These are phyloP conservation scores for Drosophila kurseongensis DNA, from an alignment of 1,140 invertebrate genomes.

Conservation along the genomic window DNA sequence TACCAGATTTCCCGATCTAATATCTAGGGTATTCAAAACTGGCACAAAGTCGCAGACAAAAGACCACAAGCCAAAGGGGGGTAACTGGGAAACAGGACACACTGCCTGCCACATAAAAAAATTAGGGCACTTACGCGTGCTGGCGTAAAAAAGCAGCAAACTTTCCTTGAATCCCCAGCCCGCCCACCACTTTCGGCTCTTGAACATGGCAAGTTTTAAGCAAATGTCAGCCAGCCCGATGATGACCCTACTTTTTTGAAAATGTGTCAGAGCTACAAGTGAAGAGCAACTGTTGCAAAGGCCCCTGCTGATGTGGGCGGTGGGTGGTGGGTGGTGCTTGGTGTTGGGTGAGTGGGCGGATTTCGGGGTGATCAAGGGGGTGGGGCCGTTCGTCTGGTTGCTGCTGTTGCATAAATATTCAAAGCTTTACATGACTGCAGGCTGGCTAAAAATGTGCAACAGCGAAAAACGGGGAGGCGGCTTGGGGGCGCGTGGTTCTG, in stretches of 20 bases:
- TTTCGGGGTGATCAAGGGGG: constrained; percentile 4
- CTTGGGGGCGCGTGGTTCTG: constrained; percentile 3
- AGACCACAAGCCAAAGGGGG: constrained; percentile 16
- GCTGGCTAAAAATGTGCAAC: constrained; percentile 82
- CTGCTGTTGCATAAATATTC: constrained; percentile 76
- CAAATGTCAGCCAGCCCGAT: constrained; percentile 74
- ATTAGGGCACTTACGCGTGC: constrained; percentile 79
- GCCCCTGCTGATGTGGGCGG: constrained; percentile 3
- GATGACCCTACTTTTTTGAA: constrained; percentile 80
- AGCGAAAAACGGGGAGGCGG: constrained; percentile 25
- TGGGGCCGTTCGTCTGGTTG: constrained; percentile 37
- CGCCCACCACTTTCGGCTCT: constrained; percentile 14
- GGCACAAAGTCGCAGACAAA: constrained; percentile 43
- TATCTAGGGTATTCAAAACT: constrained; percentile 30
- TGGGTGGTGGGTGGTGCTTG: neutral
- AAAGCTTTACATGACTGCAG: constrained; percentile 80
- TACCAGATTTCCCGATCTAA: neutral
- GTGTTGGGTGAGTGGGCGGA: constrained; percentile 8
- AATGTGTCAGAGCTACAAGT: constrained; percentile 81
- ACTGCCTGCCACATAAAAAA: constrained; percentile 54
- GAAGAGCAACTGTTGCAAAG: constrained; percentile 76
- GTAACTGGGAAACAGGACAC: constrained; percentile 19
- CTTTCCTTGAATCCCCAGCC: constrained; percentile 44
- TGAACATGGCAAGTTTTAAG: constrained; percentile 68
- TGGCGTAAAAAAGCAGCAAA: constrained; percentile 74